Conservation (phyloP, 2,113 vertebrate species). For the Grus americana region DNA sequence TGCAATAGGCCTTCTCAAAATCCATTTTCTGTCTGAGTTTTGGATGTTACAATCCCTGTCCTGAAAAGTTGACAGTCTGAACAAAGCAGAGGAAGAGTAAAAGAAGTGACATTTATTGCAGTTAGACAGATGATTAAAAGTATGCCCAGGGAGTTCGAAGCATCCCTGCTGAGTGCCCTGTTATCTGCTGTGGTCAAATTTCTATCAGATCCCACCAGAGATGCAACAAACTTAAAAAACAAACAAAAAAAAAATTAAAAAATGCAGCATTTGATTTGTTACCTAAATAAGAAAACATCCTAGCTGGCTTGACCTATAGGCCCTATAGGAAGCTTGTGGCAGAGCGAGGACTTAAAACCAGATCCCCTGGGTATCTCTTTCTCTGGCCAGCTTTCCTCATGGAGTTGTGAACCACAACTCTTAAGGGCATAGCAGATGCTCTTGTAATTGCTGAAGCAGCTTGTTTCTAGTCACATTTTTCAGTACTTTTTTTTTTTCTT, state of each 20-base stretch:
- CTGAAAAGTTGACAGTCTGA: neutral
- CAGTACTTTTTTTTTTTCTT: neutral
- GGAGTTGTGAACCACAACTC: neutral
- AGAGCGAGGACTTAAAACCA: neutral
- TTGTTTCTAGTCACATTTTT: conserved; percentile 13
- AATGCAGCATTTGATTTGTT: neutral
- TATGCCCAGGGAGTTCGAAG: neutral
- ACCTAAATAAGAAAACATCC: neutral
- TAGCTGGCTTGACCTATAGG: neutral
- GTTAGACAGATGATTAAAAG: neutral
- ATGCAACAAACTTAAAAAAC: neutral
- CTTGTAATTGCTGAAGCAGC: neutral
- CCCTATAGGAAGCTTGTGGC: neutral
- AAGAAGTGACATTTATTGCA: neutral
- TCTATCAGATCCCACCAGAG: neutral
- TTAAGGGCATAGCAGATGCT: neutral
- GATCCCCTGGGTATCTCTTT: neutral
- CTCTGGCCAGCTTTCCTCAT: neutral
- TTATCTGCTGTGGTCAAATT: neutral
- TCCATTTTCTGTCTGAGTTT: neutral
- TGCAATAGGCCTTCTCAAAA: neutral
- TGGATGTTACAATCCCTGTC: neutral
- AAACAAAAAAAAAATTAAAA: too few relatives aligned
- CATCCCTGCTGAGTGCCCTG: neutral
- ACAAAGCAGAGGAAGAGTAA: neutral